These are phyloP conservation scores for Anthonomus grandis DNA, from an alignment of 1,140 invertebrate species.

Conservation along the genomic window DNA sequence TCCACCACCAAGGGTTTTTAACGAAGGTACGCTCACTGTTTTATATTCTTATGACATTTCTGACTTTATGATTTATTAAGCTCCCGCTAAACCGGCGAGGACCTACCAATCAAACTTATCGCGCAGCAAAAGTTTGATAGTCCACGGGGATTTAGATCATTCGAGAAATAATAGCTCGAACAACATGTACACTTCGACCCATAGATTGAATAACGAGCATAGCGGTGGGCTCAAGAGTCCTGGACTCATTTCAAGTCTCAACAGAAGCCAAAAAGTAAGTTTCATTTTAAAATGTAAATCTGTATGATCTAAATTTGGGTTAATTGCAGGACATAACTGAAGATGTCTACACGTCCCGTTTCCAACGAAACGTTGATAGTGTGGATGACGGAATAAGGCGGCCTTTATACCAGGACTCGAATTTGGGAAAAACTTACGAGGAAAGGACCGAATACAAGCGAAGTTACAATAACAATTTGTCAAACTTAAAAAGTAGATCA, in stretches of 20 bases:
- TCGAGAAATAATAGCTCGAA: constrained; percentile 32
- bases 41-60: constrained; percentile 27
- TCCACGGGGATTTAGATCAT: constrained; percentile 52
- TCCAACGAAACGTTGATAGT: constrained; percentile 51
- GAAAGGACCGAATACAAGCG: constrained; percentile 62
- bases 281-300: background rate
- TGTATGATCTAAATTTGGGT: too few relatives aligned
- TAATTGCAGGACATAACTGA: constrained; percentile 58
- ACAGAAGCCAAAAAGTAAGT: constrained; percentile 63
- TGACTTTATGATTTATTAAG: constrained; percentile 44
- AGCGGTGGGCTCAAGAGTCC: constrained; percentile 76
- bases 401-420: constrained; percentile 17
- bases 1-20: constrained; percentile 42
- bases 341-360: constrained; percentile 53
- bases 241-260: constrained; percentile 78
- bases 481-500: constrained; percentile 67
- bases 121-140: constrained; percentile 82
- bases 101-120: constrained; percentile 70
- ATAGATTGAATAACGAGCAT: constrained; percentile 62
- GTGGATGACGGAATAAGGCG: constrained; percentile 15
- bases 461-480: constrained; percentile 69
- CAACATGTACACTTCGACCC: constrained; percentile 70
- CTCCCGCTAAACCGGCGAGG: constrained; percentile 68
- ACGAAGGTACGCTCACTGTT: constrained; percentile 29
- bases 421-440: constrained; percentile 30